Percentiles rank a stretch among this genome's conserved stretches.
Evolutionary conservation across 2,113 vertebrate genomes (phyloP).

Genomic region (Proteles cristata): DNA sequence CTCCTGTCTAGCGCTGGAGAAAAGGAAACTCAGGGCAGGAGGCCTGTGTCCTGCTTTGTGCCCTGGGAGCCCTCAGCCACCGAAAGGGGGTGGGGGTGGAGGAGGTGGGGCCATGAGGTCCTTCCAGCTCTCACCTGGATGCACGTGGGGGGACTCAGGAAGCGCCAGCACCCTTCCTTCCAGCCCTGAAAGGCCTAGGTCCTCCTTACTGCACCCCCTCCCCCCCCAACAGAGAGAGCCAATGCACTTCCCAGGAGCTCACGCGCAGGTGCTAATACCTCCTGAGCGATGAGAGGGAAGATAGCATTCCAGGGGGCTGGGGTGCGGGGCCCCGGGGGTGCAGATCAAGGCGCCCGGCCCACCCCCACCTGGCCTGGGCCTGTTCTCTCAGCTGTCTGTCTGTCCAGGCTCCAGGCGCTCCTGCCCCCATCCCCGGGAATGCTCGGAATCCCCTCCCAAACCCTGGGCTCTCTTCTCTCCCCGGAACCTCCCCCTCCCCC

Average conservation of each 20-base stretch:
- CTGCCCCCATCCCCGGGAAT: constrained; percentile 61
- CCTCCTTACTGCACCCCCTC: no score
- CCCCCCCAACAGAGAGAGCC: neutral
- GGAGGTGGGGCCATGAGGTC: no score
- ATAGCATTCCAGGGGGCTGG: constrained; percentile 58
- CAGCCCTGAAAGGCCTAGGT: neutral
- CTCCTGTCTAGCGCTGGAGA: neutral
- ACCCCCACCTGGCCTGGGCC: neutral
- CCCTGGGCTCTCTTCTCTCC: neutral
- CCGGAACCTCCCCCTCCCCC: constrained; percentile 31
- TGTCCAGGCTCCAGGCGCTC: neutral
- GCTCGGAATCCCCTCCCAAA: constrained; percentile 69
- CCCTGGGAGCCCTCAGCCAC: neutral
- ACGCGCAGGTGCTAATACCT: neutral
- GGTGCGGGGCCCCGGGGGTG: neutral
- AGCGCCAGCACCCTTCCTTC: neutral
- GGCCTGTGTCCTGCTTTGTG: neutral
- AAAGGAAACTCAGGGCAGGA: neutral
- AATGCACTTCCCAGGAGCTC: neutral
- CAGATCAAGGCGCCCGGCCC: neutral
- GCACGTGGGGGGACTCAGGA: neutral
- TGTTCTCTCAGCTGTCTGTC: constrained; percentile 51
- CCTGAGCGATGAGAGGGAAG: constrained; percentile 58
- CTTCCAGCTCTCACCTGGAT: neutral
- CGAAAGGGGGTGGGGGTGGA: neutral